Base-by-base conservation (phyloP, 2,797 vertebrate genomes). In the Mormyrus proboscirostris region DNA sequence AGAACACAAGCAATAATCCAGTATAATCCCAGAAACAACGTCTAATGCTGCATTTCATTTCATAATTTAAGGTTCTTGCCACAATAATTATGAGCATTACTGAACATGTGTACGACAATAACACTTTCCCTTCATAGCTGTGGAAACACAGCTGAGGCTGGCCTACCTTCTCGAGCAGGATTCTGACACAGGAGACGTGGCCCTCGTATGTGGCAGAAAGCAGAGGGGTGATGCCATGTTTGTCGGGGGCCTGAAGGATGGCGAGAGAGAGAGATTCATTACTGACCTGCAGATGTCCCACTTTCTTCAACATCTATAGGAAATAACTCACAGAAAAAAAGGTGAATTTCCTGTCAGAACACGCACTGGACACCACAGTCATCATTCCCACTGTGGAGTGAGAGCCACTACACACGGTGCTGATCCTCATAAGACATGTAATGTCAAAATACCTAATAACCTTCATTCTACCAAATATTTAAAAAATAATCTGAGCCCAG, bases 161-260 rank as follows among this genome's bases (percentile, higher is more conserved):
- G 6, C 25, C 22, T 90, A 97, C 96, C 96, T 96, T 96, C 90
- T 96, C 96, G 84, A 97, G 94, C 93, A 97, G 96, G 91, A 97
- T 93, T 92, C 96, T 96, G 94, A 96, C 96, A 91, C 96, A 96
- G 91, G 94, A 95, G 90, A 95, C 88, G 73, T 97, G 96, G 89
- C 95, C 96, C 93, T 97, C 96, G 55, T 96, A 96, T 91, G 96
- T 95, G 86, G 96, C 96, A 92, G 96, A 96, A 91, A 97, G 95
- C 86, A 97, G 96, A 89, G 96, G 96, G 59, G 96, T 97, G 87
- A 97, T 96, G 90, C 95, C 95, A 90, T 97, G 96, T 91, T 95
- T 96, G 92, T 97, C 96, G 89, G 95, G 93, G 93, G 96, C 96
- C 96, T 97, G 51, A 19, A 14, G 50, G 25, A 2, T 29, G 2